Conservation (phyloP, 1,140 invertebrate genomes). For the Polypedilum vanderplanki region DNA sequence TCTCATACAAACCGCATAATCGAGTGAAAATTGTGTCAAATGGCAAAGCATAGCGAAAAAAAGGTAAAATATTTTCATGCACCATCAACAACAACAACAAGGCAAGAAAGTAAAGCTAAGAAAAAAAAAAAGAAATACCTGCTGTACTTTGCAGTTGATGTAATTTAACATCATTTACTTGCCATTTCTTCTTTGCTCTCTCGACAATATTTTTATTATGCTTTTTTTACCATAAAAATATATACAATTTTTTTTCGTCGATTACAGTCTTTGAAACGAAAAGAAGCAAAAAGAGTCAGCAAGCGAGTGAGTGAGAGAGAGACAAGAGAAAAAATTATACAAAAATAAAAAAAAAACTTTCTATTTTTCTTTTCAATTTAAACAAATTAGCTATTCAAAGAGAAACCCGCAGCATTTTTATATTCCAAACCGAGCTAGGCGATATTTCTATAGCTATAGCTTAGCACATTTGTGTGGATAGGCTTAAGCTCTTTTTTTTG, state of each 20-base stretch:
- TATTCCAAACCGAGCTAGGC: background rate
- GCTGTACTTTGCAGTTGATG: background rate
- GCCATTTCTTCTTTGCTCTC: background rate
- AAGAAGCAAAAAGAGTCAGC: background rate
- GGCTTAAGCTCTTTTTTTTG: background rate
- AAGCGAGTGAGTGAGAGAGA: too few relatives aligned
- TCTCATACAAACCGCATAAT: background rate
- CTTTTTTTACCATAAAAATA: background rate
- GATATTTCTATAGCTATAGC: background rate
- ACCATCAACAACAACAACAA: too few relatives aligned
- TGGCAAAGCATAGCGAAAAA: background rate
- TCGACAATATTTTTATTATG: background rate
- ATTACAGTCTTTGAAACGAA: background rate
- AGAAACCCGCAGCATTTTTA: constrained; percentile 27
- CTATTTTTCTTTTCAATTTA: constrained; percentile 29
- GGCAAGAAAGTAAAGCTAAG: too few relatives aligned
- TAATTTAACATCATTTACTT: constrained; percentile 19
- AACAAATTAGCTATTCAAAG: constrained; percentile 27
- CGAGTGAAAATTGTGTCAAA: constrained; percentile 18
- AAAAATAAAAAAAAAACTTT: constrained; percentile 25
- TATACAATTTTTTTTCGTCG: background rate
- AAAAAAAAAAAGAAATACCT: constrained; percentile 1
- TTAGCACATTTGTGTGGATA: constrained; percentile 17
- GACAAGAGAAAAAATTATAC: background rate
- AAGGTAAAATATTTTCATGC: too few relatives aligned